Evolutionary conservation across 2,113 vertebrate genomes (phyloP).

Genomic region (Chaetops frenatus): DNA sequence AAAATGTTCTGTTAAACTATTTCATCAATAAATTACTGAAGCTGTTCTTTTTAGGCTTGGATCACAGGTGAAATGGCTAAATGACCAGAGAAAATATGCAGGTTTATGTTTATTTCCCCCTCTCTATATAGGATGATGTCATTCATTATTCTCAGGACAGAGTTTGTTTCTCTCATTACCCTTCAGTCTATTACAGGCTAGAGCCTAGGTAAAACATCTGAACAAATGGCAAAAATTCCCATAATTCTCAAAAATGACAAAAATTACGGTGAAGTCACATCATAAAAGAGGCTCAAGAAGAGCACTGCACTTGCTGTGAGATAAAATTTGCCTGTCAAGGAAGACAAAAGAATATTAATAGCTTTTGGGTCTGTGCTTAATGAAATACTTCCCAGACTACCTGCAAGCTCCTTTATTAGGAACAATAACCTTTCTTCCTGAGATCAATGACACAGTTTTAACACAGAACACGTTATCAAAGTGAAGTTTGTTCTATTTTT

Average conservation of each 20-base stretch:
- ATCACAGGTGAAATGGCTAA: not conserved
- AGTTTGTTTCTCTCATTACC: not conserved
- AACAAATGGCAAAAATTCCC: not conserved
- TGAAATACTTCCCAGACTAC: not conserved
- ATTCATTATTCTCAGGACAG: not conserved
- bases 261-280: not conserved
- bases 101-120: not conserved
- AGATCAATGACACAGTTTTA: not conserved
- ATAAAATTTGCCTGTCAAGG: not conserved
- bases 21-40: not conserved
- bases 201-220: not conserved
- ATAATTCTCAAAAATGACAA: not conserved
- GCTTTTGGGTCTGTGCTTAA: not conserved
- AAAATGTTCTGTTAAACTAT: not conserved
- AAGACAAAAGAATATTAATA: not conserved
- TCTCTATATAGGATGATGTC: not conserved
- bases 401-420: not conserved
- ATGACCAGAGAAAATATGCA: not conserved
- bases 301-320: not conserved
- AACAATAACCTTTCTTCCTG: not conserved
- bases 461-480: not conserved
- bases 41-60: not conserved
- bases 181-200: not conserved
- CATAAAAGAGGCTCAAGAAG: not conserved
- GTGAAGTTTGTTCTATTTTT: not conserved